Evolutionary conservation across 2,888 invertebrate species (phyloP), one percentile per base, ranked within the genome.

Genomic region (Carterocephalus palaemon): DNA sequence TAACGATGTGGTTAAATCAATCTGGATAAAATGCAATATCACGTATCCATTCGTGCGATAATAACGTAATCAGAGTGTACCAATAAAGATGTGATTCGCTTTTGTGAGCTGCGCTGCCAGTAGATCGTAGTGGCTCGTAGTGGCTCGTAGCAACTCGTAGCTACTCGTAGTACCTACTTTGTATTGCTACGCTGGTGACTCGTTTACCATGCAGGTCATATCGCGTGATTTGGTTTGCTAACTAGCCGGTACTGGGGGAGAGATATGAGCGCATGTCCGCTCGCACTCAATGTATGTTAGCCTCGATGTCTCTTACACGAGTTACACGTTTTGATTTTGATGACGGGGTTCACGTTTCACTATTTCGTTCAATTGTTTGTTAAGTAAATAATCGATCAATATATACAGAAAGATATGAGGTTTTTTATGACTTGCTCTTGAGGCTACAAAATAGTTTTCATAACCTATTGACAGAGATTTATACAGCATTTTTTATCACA

Each of bases 211-310:
- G 33, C 32, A 32, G 41, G 41, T 32, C 63, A 67, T 70, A 72
- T 72, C 65, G 62, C 67, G 62, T 72, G 71, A 76, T 76, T 77
- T 74, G 75, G 72, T 73, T 75, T 69, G 70, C 71, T 64, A 73
- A 73, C 64, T 60, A 56, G 57, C 33, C 23, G 41, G 10, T 24
- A 17, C 31, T 45, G 29, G 49, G n/a, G 56, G 64, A 65, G 68
- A 70, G 69, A 64, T 70, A 74, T 62, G 71, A 67, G 60, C 61
- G 51, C 47, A 60, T 67, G 69, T 71, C 74, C 64, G 59, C 53
- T 50, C 48, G 48, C 51, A 52, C 48, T 56, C 52, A 65, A 69
- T 66, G 65, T 68, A 66, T 66, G 69, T 61, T 60, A 59, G 56
- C 57, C 61, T 62, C 61, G 55, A 68, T 64, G 66, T 56, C 19